Base-by-base conservation (phyloP, 2,888 invertebrate species). In the Rhogogaster chlorosoma region DNA sequence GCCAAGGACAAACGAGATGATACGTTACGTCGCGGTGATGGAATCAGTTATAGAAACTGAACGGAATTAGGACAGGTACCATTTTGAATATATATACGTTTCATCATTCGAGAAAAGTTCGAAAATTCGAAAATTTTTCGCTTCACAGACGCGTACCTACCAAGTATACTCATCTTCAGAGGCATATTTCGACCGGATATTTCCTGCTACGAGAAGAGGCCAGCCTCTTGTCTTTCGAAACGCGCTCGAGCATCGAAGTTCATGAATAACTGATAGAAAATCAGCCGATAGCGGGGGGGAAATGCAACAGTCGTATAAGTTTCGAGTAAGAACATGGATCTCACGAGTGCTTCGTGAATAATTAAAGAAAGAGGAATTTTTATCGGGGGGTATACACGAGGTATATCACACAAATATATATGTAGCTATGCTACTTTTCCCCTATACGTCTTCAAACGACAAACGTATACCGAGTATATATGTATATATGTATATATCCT, bases 1-100 rank as follows among this genome's bases (percentile, higher is more conserved):
- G 49, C 49, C 18, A 29, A 78, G 70, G 84, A 70, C 53, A 80
- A 82, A 84, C 84, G 71, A 80, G 80, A 84, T 80, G 84, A 67
- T 78, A 45, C 70, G 84, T 22, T 71, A 53, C 26, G 53, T 36
- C n/a, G 26, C 3, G 9, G n/a, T 38, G 57, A 57, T 36, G 36
- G 53, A 77, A 53, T 77, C 77, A 53, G 77, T 77, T 53, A 49
- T 12, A 26, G 53, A 80, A 38, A 61, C 6, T 38, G n/a, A 22
- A 7, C 38, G 12, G 36, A n/a, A 38, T 26, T 53, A 26, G 29
- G 32, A 53, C 12, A 36, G 15, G 5, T 22, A 0, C 12, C 22
- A 22, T 71, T 10, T 61, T 1, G 9, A 57, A 22, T 22, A 22
- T 22, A 22, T 9, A 22, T 22, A 22, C 57, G 57, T 9, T 57